Evolutionary conservation across 2,113 vertebrate genomes (phyloP), one percentile per base, ranked within the genome.

Genomic region (Ranitomeya imitator): DNA sequence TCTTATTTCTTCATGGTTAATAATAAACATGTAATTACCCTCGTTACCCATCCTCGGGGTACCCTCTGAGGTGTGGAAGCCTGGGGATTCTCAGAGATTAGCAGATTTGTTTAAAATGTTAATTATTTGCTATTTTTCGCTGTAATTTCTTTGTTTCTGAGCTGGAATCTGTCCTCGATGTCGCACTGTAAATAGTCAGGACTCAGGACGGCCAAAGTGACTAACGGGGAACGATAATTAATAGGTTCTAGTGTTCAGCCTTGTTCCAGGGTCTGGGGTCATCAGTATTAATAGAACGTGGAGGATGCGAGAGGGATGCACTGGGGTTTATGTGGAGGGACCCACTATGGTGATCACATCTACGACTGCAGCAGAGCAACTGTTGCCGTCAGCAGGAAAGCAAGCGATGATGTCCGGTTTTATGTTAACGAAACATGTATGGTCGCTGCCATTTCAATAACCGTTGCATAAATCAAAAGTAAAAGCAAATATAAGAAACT

Each of bases 41-140:
- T n/a, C 55, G 23, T 0, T 14, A 15, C 71, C 69, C 37, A 1
- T 54, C 78, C n/a, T n/a, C 2, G n/a, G 21, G 77, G 6, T 79
- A 12, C 6, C 4, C 21, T 26, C 51, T 31, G 54, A 26, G 45
- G 61, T 23, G 51, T 67, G 81, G 61, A 23, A 15, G 45, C 19
- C 63, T 3, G 31, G 78, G 23, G 23, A 16, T 54, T 83, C 61
- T 63, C 16, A 15, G 18, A 83, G 3, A 67, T 65, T 7, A 14
- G 31, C 14, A 2, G 19, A n/a, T 52, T 51, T n/a, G 10, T 80
- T 54, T 51, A 18, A 80, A 57, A 80, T 80, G 55, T 55, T 63
- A 65, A 83, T 83, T 45, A 83, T 83, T 51, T 13, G 37, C 37
- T 67, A 83, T 83, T 65, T 83, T 69, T 54, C 3, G 81, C 21